Base-by-base conservation (phyloP, 1,140 invertebrate species). In the Zaprionus ghesquierei region DNA sequence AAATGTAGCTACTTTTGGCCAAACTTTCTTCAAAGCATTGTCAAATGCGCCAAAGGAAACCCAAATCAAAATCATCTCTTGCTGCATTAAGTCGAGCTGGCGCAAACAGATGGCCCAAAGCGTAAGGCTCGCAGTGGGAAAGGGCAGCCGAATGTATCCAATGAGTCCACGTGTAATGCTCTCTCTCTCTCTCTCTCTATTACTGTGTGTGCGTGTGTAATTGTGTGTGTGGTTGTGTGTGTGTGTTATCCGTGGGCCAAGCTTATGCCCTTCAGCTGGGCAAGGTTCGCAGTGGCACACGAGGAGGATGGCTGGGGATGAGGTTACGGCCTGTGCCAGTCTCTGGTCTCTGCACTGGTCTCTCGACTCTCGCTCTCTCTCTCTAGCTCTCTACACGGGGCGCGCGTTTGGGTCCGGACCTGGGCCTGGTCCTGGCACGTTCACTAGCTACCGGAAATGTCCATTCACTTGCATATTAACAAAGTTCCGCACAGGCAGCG, bases 381-480 rank as follows among this genome's bases (percentile, higher is more conserved):
- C n/a, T n/a, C n/a, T n/a, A n/a, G n/a, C n/a, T n/a, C n/a, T n/a
- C n/a, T n/a, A n/a, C n/a, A n/a, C n/a, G n/a, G 49, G 54, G 58
- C 23, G 13, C 18, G 54, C 29, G 38, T 8, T 33, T 38, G 23
- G 41, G 56, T 31, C 31, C 31, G 62, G 35, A 46, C 35, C 29
- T 31, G 33, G 59, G 73, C 63, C 71, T 46, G 71, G 55, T 55
- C 58, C 79, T 77, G 79, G 84, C 82, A 86, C 82, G 84, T 87
- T 86, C 77, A 75, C 75, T 79, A 78, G 84, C 79, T 82, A 89
- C 84, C 84, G 84, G 84, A 89, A 89, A 89, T 89, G 84, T 89
- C 85, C 84, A 89, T 89, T 89, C 84, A 89, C 84, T 89, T 89
- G 84, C 84, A 89, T 89, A 89, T 89, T 89, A 89, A 89, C 84